These are phyloP conservation scores for Hyposmocoma kahamanoa DNA, from an alignment of 1,140 invertebrate genomes.

Conservation along the genomic window DNA sequence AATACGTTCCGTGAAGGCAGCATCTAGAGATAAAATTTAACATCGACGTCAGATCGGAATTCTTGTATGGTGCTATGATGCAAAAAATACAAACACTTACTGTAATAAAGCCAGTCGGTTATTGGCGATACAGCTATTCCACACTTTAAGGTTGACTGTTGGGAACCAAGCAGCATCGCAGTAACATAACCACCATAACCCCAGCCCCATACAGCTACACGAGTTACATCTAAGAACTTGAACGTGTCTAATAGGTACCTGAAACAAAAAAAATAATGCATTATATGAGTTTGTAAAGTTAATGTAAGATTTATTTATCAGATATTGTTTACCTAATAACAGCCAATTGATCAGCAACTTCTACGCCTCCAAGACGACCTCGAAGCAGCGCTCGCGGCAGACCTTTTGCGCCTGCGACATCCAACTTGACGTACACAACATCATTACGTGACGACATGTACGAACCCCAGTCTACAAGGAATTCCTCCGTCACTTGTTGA, in stretches of 20 bases:
- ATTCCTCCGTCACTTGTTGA: slow-evolving; percentile 89
- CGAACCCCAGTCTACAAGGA: slow-evolving; percentile 91
- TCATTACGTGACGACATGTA: slow-evolving; percentile 94
- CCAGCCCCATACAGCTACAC: slow-evolving; percentile 96
- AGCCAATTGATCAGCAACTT: slow-evolving; percentile 91
- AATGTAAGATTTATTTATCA: background rate
- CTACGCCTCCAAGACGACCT: slow-evolving; percentile 86
- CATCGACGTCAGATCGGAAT: background rate
- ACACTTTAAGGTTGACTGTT: slow-evolving; percentile 91
- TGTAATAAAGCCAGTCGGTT: slow-evolving; percentile 95
- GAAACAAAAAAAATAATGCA: slow-evolving; percentile 17
- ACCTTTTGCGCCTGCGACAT: slow-evolving; percentile 89
- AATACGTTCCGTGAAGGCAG: slow-evolving; percentile 94
- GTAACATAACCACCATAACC: slow-evolving; percentile 97
- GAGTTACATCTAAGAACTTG: slow-evolving; percentile 89
- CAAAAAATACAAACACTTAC: slow-evolving; percentile 75
- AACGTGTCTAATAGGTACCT: slow-evolving; percentile 87
- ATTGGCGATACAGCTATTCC: slow-evolving; percentile 95
- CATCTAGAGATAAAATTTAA: slow-evolving; percentile 74
- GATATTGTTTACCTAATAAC: slow-evolving; percentile 79
- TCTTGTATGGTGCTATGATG: background rate
- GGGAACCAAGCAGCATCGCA: slow-evolving; percentile 88
- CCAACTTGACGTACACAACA: slow-evolving; percentile 91
- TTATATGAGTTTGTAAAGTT: background rate
- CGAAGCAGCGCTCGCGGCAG: slow-evolving; percentile 87